Base-by-base conservation (phyloP, 2,888 invertebrate genomes). In the Marasmarcha lunaedactyla region DNA sequence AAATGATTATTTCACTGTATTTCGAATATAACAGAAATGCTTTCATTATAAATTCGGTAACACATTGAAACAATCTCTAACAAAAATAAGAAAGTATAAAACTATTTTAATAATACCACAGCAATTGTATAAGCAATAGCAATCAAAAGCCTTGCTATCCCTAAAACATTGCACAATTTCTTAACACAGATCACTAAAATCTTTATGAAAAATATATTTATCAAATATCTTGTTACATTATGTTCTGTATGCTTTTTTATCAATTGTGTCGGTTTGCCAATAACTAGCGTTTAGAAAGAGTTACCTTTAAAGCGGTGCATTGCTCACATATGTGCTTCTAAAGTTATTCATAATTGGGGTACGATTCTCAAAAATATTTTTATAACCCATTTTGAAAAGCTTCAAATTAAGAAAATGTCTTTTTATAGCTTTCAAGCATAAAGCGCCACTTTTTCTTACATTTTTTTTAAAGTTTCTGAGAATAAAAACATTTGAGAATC, bases 251-350 rank as follows among this genome's bases (percentile, higher is more conserved):
- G 20, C 20, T 5, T 20, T 20, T 20, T 3, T 20, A 7, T 20
- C 20, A 51, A 74, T 77, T 76, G 83, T 79, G 81, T 64, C 54
- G 79, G 84, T 81, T 83, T 84, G 81, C 79, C 81, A 84, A 78
- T 78, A 77, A 71, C 76, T 20, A 20, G 65, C 57, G 61, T 66
- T 58, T 61, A 54, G 59, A 58, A 62, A 66, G 59, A 66, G 59
- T 57, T 52, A 59, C 61, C 59, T 57, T 54, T 57, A 51, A 78
- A 77, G 77, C 77, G 51, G 73, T 78, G 79, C 76, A 61, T 45
- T 56, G 65, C 69, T 63, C 70, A 68, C 71, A 63, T 62, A 70
- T 44, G 73, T 76, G 76, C 67, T 59, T 47, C 55, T 52, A 45
- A 54, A 27, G 15, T 39, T 44, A 30, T 30, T 11, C 3, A 46